A percentile compares a stretch with the other conserved stretches of the same genome.
phyloP scores from a whole-genome alignment of 2,888 invertebrate species.

The Stenurella melanura region DNA sequence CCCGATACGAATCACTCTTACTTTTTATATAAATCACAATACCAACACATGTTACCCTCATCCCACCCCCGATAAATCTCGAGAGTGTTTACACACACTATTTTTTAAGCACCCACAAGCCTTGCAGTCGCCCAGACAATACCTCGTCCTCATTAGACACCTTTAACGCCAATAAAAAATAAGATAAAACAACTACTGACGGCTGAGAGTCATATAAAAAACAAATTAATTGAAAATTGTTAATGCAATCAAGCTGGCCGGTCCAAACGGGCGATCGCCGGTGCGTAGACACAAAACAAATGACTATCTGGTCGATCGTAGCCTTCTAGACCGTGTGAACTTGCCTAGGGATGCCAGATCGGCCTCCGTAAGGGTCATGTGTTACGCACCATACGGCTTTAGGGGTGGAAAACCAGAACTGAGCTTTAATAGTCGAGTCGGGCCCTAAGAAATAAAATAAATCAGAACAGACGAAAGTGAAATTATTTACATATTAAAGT shows the following conservation, averaged over 20 bases:
- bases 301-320: constrained; percentile 64
- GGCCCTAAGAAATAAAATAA: constrained; percentile 54
- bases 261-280: constrained; percentile 51
- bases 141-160: constrained; percentile 28
- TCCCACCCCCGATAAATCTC: constrained; percentile 60
- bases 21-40: constrained; percentile 61
- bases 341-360: constrained; percentile 64
- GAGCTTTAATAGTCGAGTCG: constrained; percentile 47
- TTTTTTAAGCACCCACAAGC: constrained; percentile 57
- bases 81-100: constrained; percentile 59
- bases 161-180: neutral
- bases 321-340: constrained; percentile 66
- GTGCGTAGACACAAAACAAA: constrained; percentile 60
- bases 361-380: constrained; percentile 56
- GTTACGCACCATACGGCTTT: constrained; percentile 52
- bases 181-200: neutral
- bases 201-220: constrained; percentile 22
- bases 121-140: constrained; percentile 51
- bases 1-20: constrained; percentile 59
- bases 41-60: constrained; percentile 62
- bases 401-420: constrained; percentile 47
- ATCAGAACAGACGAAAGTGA: constrained; percentile 65
- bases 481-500: constrained; percentile 67
- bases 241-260: constrained; percentile 53
- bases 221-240: constrained; percentile 56